phyloP scores from a whole-genome alignment of 2,113 vertebrate species.

The Epinephelus moara region DNA sequence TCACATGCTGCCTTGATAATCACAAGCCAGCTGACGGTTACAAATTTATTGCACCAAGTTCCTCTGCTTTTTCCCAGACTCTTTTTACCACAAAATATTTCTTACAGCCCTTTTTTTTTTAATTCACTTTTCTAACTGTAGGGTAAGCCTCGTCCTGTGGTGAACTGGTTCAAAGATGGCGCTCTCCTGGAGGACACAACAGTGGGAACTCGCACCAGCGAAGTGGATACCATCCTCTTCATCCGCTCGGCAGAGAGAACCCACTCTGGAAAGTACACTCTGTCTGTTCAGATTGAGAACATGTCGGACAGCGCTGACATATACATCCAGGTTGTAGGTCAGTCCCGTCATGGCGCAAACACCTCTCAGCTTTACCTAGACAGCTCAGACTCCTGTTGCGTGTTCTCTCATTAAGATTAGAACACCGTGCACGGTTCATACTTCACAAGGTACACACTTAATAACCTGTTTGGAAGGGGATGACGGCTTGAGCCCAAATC shows the following conservation, averaged over 20 bases:
- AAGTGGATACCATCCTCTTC: constrained; percentile 90
- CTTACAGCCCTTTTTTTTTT: not conserved
- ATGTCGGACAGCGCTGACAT: constrained; percentile 87
- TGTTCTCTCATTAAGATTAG: constrained; percentile 47
- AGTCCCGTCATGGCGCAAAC: constrained; percentile 52
- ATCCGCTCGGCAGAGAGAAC: constrained; percentile 86
- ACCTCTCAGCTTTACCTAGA: not conserved
- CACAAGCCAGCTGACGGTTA: not conserved
- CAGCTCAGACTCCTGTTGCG: not conserved
- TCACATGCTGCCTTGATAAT: not conserved
- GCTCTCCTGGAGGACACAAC: constrained; percentile 83
- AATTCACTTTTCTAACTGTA: constrained; percentile 51
- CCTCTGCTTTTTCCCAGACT: not conserved
- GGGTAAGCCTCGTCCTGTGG: constrained; percentile 91
- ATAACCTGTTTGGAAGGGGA: constrained; percentile 56
- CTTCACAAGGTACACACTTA: constrained; percentile 29
- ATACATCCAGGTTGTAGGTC: constrained; percentile 90
- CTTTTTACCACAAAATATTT: not conserved
- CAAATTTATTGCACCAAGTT: not conserved
- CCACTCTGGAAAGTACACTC: constrained; percentile 89
- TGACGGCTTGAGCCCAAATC: constrained; percentile 62
- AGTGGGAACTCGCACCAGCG: constrained; percentile 84
- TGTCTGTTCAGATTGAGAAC: constrained; percentile 89
- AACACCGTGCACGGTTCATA: not conserved
- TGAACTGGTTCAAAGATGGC: constrained; percentile 89